Evolutionary conservation across 2,113 vertebrate species (phyloP), one percentile per base, ranked within the genome.

Genomic region (Anseranas semipalmata): DNA sequence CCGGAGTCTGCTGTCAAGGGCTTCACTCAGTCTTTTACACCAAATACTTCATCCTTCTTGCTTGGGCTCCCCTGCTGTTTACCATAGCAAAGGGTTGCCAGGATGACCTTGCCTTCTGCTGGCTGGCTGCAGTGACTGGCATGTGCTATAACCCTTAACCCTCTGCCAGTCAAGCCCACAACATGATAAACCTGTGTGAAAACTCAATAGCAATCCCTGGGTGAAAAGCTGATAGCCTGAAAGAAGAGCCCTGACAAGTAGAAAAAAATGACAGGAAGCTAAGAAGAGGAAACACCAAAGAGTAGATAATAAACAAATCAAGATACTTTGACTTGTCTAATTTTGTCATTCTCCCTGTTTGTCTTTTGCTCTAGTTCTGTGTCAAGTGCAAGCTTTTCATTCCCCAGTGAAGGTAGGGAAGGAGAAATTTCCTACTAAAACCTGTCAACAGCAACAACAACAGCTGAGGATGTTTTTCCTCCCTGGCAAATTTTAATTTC

Each of bases 331-430:
- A 79, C 48, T 78, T 85, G 70, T 89, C 83, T 95, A 67, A 90
- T 93, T 92, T 85, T 90, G 60, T 89, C 80, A 85, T 81, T 87
- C 53, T 82, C 8, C 58, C 91, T 85, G 35, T 84, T 89, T 86
- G 35, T 90, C 67, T 93, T 91, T 77, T 83, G 28, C 43, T 85
- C 24, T 83, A 63, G n/a, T 19, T 78, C 46, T 71, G 15, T 53
- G 59, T 87, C 60, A 87, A 91, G 25, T 60, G 30, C 39, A 91
- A 75, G 52, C 6, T 92, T 89, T 90, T 88, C n/a, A 59, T 88
- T 94, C 63, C 75, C 39, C 45, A 50, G 28, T 63, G 63, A 75
- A 89, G 24, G 56, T 12, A 84, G 43, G 35, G 37, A 67, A 72
- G 33, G 39, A 95, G 35, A 90, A 18, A 46, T 65, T 81, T 90